phyloP scores from a whole-genome alignment of 2,888 invertebrate species.

The Lasioglossum figueresi region DNA sequence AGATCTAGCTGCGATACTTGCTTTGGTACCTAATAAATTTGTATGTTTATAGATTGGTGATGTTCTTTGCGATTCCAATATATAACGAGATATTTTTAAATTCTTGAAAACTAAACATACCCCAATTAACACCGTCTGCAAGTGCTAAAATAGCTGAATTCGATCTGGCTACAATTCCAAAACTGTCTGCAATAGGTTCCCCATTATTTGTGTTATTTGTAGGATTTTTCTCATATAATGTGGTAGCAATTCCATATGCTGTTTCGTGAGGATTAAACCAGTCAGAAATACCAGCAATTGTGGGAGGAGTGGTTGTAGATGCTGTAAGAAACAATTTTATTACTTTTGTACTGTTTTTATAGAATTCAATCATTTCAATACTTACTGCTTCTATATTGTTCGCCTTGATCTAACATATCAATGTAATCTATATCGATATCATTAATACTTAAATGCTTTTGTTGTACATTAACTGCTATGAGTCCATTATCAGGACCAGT shows the following conservation, averaged over 20 bases:
- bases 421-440: conserved; percentile 91
- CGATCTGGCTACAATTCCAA: conserved; percentile 89
- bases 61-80: neutral
- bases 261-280: conserved; percentile 87
- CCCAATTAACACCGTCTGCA: conserved; percentile 97
- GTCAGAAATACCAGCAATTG: conserved; percentile 80
- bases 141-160: conserved; percentile 92
- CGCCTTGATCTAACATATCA: conserved; percentile 85
- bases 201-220: conserved; percentile 89
- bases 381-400: conserved; percentile 78
- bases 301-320: conserved; percentile 51
- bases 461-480: conserved; percentile 88
- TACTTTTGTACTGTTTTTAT: conserved; percentile 3
- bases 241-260: conserved; percentile 90
- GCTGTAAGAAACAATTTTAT: conserved; percentile 45
- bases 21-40: conserved; percentile 87
- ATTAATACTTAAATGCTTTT: conserved; percentile 87
- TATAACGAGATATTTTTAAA: neutral
- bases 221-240: conserved; percentile 93
- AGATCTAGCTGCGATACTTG: conserved; percentile 92
- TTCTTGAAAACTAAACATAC: conserved; percentile 80
- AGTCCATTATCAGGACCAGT: conserved; percentile 94
- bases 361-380: conserved; percentile 19
- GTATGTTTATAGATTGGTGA: conserved; percentile 9
- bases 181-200: conserved; percentile 95